These are phyloP conservation scores for Lucilia sericata DNA, from an alignment of 1,140 invertebrate species.

Conservation along the genomic window DNA sequence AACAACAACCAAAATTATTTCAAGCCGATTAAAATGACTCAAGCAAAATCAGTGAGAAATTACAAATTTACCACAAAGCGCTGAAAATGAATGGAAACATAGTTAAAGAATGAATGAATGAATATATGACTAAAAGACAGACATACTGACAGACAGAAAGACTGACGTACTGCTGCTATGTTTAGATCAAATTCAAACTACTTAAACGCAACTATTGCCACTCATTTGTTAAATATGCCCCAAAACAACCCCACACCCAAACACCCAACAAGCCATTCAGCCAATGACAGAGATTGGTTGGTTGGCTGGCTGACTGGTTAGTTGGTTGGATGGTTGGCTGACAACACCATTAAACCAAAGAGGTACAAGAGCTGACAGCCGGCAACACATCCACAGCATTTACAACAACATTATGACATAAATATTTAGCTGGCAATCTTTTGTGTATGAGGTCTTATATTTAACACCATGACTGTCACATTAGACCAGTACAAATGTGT, in stretches of 20 bases:
- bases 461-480: constrained; percentile 28
- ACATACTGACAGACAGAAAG: not conserved
- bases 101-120: constrained; percentile 1
- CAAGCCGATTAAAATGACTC: not conserved
- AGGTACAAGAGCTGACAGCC: not conserved
- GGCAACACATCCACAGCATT: not conserved
- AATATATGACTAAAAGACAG: not conserved
- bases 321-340: too few species aligned
- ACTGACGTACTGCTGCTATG: constrained; percentile 1
- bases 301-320: too few species aligned
- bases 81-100: not conserved
- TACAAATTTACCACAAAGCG: not conserved
- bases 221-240: constrained; percentile 5
- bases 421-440: not conserved
- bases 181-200: not conserved
- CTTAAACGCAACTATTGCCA: not conserved
- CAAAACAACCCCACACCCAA: not conserved
- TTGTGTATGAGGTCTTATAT: not conserved
- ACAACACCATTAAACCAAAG: not conserved
- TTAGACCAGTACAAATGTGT: constrained; percentile 29
- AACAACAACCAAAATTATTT: not conserved
- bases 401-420: not conserved
- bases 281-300: too few species aligned
- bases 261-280: too few species aligned
- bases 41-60: constrained; percentile 12